Evolutionary conservation across 2,113 vertebrate genomes (phyloP).

Genomic region (Pteronura brasiliensis): DNA sequence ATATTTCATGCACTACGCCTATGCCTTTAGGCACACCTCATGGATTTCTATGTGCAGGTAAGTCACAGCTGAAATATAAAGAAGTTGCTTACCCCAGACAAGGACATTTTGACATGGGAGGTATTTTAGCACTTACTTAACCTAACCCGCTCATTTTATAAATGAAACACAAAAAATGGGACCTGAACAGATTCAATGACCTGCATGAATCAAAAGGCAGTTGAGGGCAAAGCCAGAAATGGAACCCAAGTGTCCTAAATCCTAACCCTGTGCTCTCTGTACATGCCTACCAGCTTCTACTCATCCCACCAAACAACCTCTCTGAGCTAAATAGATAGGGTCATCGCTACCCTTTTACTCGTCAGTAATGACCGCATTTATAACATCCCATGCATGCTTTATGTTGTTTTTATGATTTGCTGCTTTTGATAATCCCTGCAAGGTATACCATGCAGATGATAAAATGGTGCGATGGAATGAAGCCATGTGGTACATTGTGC

Average conservation of each 20-base stretch:
- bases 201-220: neutral
- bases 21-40: neutral
- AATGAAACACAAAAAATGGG: neutral
- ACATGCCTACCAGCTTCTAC: neutral
- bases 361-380: neutral
- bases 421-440: neutral
- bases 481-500: neutral
- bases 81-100: neutral
- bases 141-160: neutral
- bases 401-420: neutral
- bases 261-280: neutral
- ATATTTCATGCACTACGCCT: rapidly evolving
- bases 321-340: neutral
- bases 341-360: neutral
- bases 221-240: neutral
- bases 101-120: neutral
- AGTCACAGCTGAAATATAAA: neutral
- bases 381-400: neutral
- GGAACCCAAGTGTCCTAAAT: neutral
- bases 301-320: neutral
- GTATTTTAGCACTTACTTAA: neutral
- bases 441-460: neutral
- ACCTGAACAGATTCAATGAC: neutral
- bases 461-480: neutral
- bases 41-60: neutral